Percentiles rank a stretch among this genome's conserved stretches.
These are phyloP conservation scores for Erynnis tages DNA, from an alignment of 2,888 invertebrate genomes.

Conservation along the genomic window DNA sequence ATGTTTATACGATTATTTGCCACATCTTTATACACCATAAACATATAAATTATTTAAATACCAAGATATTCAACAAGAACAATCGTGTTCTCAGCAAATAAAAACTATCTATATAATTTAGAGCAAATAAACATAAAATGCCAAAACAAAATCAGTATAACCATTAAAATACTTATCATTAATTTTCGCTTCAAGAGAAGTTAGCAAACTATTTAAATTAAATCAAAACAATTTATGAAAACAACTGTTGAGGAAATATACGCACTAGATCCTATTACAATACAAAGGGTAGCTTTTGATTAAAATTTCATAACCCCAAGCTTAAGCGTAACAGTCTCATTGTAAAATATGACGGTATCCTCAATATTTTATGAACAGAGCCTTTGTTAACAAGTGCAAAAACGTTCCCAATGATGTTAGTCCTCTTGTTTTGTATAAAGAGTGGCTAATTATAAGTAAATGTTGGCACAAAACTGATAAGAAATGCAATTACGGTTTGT, in stretches of 20 bases:
- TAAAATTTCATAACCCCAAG: constrained; percentile 73
- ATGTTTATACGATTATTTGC: neutral
- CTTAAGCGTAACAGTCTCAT: constrained; percentile 60
- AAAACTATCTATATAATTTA: too few species aligned
- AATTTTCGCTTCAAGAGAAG: constrained; percentile 30
- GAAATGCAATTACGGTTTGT: neutral
- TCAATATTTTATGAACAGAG: constrained; percentile 64
- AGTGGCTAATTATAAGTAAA: constrained; percentile 8
- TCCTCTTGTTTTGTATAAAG: constrained; percentile 9
- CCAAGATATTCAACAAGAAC: too few species aligned
- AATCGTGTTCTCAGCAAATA: too few species aligned
- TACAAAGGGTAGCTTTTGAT: constrained; percentile 74
- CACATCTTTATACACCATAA: too few species aligned
- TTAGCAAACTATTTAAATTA: constrained; percentile 44
- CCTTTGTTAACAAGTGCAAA: constrained; percentile 54
- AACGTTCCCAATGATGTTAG: constrained; percentile 30
- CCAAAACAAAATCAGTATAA: too few species aligned
- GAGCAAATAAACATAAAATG: too few species aligned
- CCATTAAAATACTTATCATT: too few species aligned
- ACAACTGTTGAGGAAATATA: constrained; percentile 49
- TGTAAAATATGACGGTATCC: constrained; percentile 61
- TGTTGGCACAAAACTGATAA: neutral
- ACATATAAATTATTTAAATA: too few species aligned
- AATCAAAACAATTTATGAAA: constrained; percentile 48
- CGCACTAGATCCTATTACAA: constrained; percentile 56